Base-by-base conservation (phyloP, 2,888 invertebrate genomes). In the Chrysomela aeneicollis region DNA sequence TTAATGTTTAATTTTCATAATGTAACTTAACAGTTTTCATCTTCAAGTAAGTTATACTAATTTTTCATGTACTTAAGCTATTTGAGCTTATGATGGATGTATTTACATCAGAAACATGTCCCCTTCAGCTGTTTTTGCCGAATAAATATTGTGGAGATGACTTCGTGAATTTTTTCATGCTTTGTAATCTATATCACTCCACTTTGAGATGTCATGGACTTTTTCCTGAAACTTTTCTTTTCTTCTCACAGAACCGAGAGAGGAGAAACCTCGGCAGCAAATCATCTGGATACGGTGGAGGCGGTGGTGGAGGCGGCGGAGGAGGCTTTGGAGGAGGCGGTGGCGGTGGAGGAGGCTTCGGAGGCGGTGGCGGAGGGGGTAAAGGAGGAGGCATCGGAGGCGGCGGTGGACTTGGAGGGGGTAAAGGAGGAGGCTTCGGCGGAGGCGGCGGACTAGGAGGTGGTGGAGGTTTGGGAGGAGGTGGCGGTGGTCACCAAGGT, bases 291-390 rank as follows among this genome's bases (percentile, higher is more conserved):
- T 35, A 42, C 19, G 55, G 55, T 42, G 26, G 22, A 18, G 63
- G 63, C 26, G 18, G 54, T 46, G 63, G 59, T 51, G 82, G 62
- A 55, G 65, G 66, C 79, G 82, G 82, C 81, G 81, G 78, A 80
- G 64, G 61, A 18, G 58, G 60, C 12, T 55, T 50, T 21, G 63
- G 61, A 35, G 64, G 62, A 6, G 21, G 22, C 4, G 57, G 57
- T 46, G 22, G 22, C 10, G 47, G 26, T 9, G 63, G 60, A 19
- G 66, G 68, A 12, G 61, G 63, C 18, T 63, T 61, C 17, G 65
- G 62, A 19, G 32, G 30, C 35, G 66, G 69, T 22, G 68, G 70
- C 51, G 61, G 65, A 6, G 30, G 50, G 3, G 62, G 58, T 8
- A 21, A 15, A 12, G 55, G 63, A 12, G 54, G 52, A 21, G 57